Conservation (phyloP, 2,797 vertebrate genomes). For the Eidolon dupreanum region DNA sequence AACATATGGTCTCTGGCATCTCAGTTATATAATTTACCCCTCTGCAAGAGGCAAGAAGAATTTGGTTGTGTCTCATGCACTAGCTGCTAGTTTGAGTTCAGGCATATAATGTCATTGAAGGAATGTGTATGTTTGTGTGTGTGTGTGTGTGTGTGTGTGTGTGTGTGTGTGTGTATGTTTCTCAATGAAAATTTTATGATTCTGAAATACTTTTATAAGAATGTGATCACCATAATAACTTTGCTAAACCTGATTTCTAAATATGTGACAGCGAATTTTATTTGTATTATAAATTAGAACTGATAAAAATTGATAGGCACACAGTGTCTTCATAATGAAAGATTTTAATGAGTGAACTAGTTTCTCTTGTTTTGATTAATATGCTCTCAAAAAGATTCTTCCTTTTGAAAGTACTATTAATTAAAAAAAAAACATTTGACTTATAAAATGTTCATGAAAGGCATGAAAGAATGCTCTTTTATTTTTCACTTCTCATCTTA, state of each 20-base stretch:
- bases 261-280: neutral
- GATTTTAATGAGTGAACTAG: neutral
- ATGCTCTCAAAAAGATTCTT: constrained; percentile 36
- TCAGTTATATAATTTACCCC: neutral
- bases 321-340: neutral
- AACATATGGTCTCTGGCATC: neutral
- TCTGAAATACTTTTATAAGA: constrained; percentile 27
- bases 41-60: neutral
- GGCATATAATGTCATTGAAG: neutral
- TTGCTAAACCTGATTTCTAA: neutral
- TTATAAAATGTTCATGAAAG: neutral
- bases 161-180: neutral
- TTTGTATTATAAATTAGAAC: neutral
- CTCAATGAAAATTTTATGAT: neutral
- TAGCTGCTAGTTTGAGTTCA: neutral
- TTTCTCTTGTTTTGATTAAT: constrained; percentile 38
- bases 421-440: neutral
- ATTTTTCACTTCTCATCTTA: constrained; percentile 16
- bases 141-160: too few relatives aligned
- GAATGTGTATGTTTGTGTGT: neutral
- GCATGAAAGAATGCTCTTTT: neutral
- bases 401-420: neutral
- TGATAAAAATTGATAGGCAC: neutral
- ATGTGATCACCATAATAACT: neutral
- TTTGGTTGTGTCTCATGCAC: neutral